A percentile compares a stretch with the other conserved stretches of the same genome.
These are phyloP conservation scores for Xestia ashworthii DNA, from an alignment of 2,888 invertebrate genomes.

Conservation along the genomic window DNA sequence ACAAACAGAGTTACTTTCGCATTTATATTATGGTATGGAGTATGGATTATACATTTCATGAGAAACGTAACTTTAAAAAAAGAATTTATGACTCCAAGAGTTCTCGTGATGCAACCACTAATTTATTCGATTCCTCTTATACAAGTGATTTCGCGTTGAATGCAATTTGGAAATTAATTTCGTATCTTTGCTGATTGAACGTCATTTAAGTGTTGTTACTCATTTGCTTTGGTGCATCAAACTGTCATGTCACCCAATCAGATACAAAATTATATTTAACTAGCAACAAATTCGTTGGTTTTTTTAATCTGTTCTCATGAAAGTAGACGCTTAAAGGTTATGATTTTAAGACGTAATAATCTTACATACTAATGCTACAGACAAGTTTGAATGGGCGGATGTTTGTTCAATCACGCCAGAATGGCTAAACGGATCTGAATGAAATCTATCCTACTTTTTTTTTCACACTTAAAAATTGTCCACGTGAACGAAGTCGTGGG, in stretches of 20 bases:
- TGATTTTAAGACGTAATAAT: too few species aligned
- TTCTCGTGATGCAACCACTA: slow-evolving; percentile 15
- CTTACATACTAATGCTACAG: too few species aligned
- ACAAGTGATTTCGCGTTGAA: slow-evolving; percentile 30
- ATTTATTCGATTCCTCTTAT: slow-evolving; percentile 42
- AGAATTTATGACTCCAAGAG: background rate
- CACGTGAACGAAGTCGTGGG: too few species aligned
- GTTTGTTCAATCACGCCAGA: too few species aligned
- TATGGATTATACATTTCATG: slow-evolving; percentile 1
- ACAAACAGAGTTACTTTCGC: too few species aligned
- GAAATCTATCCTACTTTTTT: too few species aligned
- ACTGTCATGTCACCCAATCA: slow-evolving; percentile 14
- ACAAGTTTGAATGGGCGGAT: too few species aligned
- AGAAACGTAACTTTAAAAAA: slow-evolving; percentile 3
- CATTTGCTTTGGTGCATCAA: slow-evolving; percentile 29
- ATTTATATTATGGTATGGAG: too few species aligned
- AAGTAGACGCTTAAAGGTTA: background rate
- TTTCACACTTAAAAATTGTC: too few species aligned
- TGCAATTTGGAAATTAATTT: slow-evolving; percentile 51
- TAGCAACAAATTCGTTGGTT: background rate
- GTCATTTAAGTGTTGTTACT: slow-evolving; percentile 35
- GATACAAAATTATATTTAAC: slow-evolving; percentile 6
- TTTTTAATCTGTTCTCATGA: background rate
- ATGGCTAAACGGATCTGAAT: too few species aligned
- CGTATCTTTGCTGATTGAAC: slow-evolving; percentile 39